Evolutionary conservation across 2,113 vertebrate species (phyloP).

Genomic region (Tachuris rubrigastra): DNA sequence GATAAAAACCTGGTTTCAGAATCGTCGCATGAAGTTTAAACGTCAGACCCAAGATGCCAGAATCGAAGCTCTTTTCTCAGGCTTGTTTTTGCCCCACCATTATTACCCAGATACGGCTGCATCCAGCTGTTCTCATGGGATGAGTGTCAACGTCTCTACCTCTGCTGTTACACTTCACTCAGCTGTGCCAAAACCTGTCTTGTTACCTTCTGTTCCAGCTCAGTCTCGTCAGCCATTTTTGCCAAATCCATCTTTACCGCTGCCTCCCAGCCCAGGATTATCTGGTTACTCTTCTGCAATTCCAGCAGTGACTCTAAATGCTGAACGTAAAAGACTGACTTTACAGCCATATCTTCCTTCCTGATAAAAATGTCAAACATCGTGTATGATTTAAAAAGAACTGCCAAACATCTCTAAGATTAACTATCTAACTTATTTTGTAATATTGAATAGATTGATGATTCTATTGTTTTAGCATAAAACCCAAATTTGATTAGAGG

Average conservation of each 20-base stretch:
- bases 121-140: background rate
- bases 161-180: background rate
- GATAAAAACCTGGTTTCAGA: slow-evolving; percentile 92
- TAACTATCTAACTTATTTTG: slow-evolving; percentile 34
- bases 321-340: background rate
- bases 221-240: background rate
- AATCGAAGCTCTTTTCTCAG: slow-evolving; percentile 68
- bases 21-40: slow-evolving; percentile 89
- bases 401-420: background rate
- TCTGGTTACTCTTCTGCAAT: background rate
- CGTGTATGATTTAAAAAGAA: background rate
- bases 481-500: background rate
- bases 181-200: background rate
- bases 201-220: slow-evolving; percentile 12
- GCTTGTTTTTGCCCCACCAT: slow-evolving; percentile 30
- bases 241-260: background rate
- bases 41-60: slow-evolving; percentile 79
- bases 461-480: background rate
- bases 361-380: background rate
- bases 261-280: background rate
- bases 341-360: background rate
- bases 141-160: background rate
- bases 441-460: background rate
- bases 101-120: background rate
- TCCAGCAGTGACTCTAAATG: background rate